Evolutionary conservation across 2,113 vertebrate species (phyloP), one percentile per base, ranked within the genome.

Genomic region (Lucifuga dentata): DNA sequence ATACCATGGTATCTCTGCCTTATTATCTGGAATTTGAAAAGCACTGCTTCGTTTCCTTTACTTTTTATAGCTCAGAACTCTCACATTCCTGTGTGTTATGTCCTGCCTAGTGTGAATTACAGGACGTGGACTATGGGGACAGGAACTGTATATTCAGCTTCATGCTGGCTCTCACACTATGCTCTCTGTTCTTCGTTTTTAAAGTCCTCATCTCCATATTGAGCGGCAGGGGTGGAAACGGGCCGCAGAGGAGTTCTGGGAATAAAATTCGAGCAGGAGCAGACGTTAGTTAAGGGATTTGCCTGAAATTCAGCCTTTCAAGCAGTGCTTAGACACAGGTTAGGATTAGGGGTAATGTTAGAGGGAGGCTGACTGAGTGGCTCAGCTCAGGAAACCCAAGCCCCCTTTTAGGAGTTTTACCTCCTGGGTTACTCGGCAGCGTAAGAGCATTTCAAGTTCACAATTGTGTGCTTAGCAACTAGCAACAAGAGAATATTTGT

Each of bases 261-360:
- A 49, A 58, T 51, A 45, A 45, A 23, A 61, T 55, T 62, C 65
- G 57, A 67, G 79, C 71, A 68, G 71, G 58, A 78, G 66, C 2
- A 46, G 41, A 59, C 67, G 51, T 57, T 68, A 44, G 74, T 80
- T 71, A 53, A 72, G 63, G 69, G 73, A 78, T 73, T 35, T 24
- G 68, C 76, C 78, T 73, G 72, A 74, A 83, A 80, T 86, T 83
- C 16, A 73, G 67, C 43, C 59, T 76, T 67, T 82, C 57, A 61
- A 63, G 45, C 58, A 48, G 68, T 3, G 35, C 64, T 67, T 75
- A 74, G 73, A 73, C 83, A 69, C 78, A 84, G 82, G 85, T 87
- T 81, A 84, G 68, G 78, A 86, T 87, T 76, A 69, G 2, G 10
- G 59, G 44, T 52, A 55, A 57, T 52, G 64, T 74, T 45, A 39